Percentiles rank a stretch among this genome's conserved stretches.
Evolutionary conservation across 1,140 invertebrate species (phyloP).

Genomic region (Lithobius niger): DNA sequence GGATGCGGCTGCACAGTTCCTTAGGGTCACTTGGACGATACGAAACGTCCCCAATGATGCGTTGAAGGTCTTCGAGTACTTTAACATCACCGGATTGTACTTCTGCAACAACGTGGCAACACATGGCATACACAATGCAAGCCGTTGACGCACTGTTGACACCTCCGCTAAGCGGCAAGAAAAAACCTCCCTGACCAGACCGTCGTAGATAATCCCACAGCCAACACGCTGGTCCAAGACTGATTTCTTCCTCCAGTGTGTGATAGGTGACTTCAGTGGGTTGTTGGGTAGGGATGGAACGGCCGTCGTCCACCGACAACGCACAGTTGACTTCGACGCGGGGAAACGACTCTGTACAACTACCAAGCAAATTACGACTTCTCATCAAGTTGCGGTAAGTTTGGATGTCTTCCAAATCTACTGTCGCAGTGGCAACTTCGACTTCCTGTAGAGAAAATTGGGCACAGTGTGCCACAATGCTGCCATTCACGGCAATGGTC

Average conservation of each 20-base stretch:
- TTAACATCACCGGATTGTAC: slow-evolving; percentile 49
- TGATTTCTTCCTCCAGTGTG: slow-evolving; percentile 35
- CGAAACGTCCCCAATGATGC: slow-evolving; percentile 66
- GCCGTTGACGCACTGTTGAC: slow-evolving; percentile 93
- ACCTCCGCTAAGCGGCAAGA: slow-evolving; percentile 92
- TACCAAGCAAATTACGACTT: slow-evolving; percentile 51
- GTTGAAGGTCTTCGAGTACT: slow-evolving; percentile 69
- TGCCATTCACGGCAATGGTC: slow-evolving; percentile 79
- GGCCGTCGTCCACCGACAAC: slow-evolving; percentile 46
- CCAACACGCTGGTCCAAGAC: slow-evolving; percentile 87
- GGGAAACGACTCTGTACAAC: slow-evolving; percentile 52
- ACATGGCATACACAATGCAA: slow-evolving; percentile 93
- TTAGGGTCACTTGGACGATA: slow-evolving; percentile 70
- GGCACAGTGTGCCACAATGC: slow-evolving; percentile 62
- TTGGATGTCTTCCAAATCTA: slow-evolving; percentile 84
- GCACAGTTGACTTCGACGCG: slow-evolving; percentile 67
- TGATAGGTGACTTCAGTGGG: slow-evolving; percentile 30
- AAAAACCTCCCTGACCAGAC: slow-evolving; percentile 88
- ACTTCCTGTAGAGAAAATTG: slow-evolving; percentile 92
- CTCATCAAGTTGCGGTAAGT: slow-evolving; percentile 57
- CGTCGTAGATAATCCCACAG: slow-evolving; percentile 93
- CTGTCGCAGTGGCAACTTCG: slow-evolving; percentile 70
- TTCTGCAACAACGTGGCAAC: slow-evolving; percentile 66
- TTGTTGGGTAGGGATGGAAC: slow-evolving; percentile 21
- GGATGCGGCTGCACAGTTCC: slow-evolving; percentile 70